Evolutionary conservation across 2,888 invertebrate genomes (phyloP), one percentile per base, ranked within the genome.

Genomic region (Cephus pygmeus): DNA sequence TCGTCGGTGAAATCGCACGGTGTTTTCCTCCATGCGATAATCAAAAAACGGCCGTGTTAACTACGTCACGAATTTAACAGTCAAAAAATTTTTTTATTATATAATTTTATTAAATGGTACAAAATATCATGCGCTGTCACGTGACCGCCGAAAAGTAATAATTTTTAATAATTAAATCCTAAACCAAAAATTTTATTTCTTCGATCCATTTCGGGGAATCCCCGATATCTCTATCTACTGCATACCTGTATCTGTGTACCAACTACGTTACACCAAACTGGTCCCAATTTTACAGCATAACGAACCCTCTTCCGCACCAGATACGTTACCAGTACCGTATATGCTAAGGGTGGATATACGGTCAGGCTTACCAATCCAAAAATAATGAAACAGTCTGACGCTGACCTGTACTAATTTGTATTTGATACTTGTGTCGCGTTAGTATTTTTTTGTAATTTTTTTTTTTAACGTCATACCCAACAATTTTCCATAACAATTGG

Each of bases 361-460:
- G 6, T 40, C 40, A 40, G 15, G 15, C 40, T 40, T 40, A 40
- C 40, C 40, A 40, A 40, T 40, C 4, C 15, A 40, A 1, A 40
- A 40, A 56, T 56, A 56, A 23, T 56, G 23, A 56, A 56, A 56
- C 40, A 15, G 23, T 56, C 9, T 56, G 40, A 15, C 56, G 15
- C 23, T 23, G 73, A 56, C 77, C 77, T 77, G 69, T 36, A 69
- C 77, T 56, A 77, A 77, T 77, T 77, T 77, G 69, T 74, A 74
- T 77, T 75, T 73, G 74, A 77, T 74, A 77, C 74, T 69, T 69
- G 69, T 4, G 56, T 9, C 23, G 9, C 56, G 1, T 15, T 56
- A 2, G 2, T 23, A 56, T 40, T 23, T 40, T 40, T 40, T 40
- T 2, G 15, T 1, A 2, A 56, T 23, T 56, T 56, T 23, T 56